Conservation (phyloP, 2,797 vertebrate species). For the Myioborus miniatus region DNA sequence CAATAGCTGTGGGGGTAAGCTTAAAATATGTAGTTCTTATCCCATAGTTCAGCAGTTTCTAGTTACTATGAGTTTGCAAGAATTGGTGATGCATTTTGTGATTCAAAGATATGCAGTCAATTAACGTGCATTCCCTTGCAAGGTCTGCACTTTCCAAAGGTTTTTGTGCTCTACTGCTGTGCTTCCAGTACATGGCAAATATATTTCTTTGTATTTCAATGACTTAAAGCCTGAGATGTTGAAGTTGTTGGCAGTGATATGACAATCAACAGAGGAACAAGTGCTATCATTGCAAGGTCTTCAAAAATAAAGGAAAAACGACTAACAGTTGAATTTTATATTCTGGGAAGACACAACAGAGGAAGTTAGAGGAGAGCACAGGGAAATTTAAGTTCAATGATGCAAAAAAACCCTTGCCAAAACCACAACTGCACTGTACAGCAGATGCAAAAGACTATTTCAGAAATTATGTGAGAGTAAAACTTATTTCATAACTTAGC, state of each 20-base stretch:
- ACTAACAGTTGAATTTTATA: background rate
- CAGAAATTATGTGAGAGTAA: background rate
- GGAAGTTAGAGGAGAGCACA: background rate
- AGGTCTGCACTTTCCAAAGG: background rate
- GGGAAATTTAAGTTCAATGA: background rate
- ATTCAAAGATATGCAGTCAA: background rate
- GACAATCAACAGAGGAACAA: background rate
- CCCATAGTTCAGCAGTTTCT: background rate
- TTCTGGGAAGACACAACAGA: background rate
- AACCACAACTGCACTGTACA: background rate
- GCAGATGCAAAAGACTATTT: background rate
- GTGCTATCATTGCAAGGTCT: background rate
- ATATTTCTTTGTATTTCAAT: background rate
- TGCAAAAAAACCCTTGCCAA: accelerated
- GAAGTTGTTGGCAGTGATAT: background rate
- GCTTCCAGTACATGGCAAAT: background rate
- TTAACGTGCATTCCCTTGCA: background rate
- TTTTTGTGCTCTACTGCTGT: background rate
- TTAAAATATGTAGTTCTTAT: background rate
- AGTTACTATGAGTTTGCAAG: background rate
- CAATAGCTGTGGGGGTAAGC: background rate
- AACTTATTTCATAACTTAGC: background rate
- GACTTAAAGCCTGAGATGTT: background rate
- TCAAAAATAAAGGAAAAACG: background rate
- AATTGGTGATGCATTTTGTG: background rate